These are phyloP conservation scores for Collichthys lucidus DNA, from an alignment of 2,113 vertebrate genomes.

Conservation along the genomic window DNA sequence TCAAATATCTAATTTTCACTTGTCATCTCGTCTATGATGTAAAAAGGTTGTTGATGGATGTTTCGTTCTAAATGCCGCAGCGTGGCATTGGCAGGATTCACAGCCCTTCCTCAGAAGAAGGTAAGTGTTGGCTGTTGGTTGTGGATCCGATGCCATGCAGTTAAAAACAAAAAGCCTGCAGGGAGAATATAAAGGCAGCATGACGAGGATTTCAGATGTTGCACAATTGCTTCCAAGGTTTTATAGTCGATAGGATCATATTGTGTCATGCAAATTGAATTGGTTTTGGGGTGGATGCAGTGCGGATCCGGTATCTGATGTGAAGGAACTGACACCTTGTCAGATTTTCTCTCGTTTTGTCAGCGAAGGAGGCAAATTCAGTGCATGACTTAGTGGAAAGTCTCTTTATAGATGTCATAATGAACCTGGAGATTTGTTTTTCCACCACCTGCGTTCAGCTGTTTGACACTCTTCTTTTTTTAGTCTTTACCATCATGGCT, in stretches of 20 bases:
- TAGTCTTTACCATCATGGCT: too few relatives aligned
- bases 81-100: too few relatives aligned
- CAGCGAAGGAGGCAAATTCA: neutral
- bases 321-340: neutral
- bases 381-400: neutral
- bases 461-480: neutral
- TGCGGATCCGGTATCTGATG: neutral
- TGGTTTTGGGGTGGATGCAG: neutral
- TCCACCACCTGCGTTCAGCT: neutral
- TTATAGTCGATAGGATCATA: neutral
- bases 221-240: neutral
- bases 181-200: neutral
- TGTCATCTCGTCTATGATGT: too few relatives aligned
- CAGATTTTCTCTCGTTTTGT: neutral
- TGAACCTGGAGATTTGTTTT: neutral
- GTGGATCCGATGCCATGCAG: neutral
- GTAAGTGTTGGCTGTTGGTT: too few relatives aligned
- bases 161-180: neutral
- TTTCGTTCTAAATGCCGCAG: too few relatives aligned
- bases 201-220: neutral
- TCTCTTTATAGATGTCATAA: neutral
- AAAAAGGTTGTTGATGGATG: too few relatives aligned
- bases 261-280: neutral
- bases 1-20: too few relatives aligned
- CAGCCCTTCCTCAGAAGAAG: too few relatives aligned